Conservation (phyloP, 2,113 vertebrate species). For the Anoura caudifer region DNA sequence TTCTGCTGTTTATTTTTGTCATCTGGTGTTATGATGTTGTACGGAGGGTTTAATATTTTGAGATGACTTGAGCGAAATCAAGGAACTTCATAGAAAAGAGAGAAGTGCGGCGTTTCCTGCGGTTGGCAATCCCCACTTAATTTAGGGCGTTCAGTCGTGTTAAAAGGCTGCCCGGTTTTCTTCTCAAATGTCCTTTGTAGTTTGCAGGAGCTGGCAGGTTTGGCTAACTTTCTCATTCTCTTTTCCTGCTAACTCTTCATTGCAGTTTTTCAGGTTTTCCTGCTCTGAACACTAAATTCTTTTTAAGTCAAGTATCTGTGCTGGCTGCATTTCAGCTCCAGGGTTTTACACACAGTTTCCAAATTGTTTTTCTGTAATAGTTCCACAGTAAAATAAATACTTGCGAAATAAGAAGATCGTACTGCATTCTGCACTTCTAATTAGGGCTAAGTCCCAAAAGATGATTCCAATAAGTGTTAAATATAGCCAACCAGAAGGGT, state of each 20-base stretch:
- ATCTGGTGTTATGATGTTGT: background rate
- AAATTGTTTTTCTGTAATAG: conserved; percentile 50
- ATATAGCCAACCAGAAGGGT: background rate
- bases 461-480: conserved; percentile 19
- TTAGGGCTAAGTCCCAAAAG: conserved; percentile 21
- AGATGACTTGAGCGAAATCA: background rate
- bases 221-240: conserved; percentile 43
- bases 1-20: background rate
- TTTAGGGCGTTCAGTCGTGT: background rate
- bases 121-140: conserved; percentile 11
- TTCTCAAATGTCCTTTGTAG: conserved; percentile 63
- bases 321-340: conserved; percentile 42
- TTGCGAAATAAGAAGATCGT: background rate
- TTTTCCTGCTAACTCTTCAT: conserved; percentile 48
- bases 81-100: background rate
- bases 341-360: conserved; percentile 44
- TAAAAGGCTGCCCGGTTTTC: conserved; percentile 16
- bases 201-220: conserved; percentile 46
- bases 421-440: conserved; percentile 4
- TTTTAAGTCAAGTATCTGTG: conserved; percentile 40
- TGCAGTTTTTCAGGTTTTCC: conserved; percentile 65
- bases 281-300: conserved; percentile 60
- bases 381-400: conserved; percentile 36
- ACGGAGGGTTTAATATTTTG: background rate
- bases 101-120: background rate